Conservation (phyloP, 1,140 invertebrate species). For the Chymomyza costata region DNA sequence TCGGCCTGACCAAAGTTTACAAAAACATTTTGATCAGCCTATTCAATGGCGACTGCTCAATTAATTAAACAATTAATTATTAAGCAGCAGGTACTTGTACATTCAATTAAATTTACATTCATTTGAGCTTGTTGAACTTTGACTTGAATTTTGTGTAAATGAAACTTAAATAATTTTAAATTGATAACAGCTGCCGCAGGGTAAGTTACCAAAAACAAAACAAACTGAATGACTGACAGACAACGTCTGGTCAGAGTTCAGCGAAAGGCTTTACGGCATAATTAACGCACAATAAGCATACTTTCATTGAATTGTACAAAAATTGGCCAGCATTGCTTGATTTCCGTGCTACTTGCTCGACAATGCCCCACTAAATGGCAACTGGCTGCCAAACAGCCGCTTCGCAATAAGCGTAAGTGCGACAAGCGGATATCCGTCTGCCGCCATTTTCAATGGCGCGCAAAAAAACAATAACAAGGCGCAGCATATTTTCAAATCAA, state of each 20-base stretch:
- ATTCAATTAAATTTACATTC: no score
- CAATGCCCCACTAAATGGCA: conserved; percentile 48
- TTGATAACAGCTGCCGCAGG: neutral
- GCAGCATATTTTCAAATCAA: conserved; percentile 13
- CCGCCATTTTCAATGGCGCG: conserved; percentile 49
- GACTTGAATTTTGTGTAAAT: conserved; percentile 38
- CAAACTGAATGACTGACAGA: no score
- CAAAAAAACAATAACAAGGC: conserved; percentile 39
- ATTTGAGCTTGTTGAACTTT: conserved; percentile 2
- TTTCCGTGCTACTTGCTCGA: conserved; percentile 10
- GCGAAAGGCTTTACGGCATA: no score
- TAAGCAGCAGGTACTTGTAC: no score
- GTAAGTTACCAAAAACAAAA: no score
- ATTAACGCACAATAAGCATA: no score
- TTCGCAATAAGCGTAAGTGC: conserved; percentile 44
- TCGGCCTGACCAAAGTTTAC: no score
- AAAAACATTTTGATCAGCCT: no score
- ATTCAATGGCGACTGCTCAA: no score
- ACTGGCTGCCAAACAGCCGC: conserved; percentile 16
- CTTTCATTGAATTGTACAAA: neutral
- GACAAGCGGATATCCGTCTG: conserved; percentile 59
- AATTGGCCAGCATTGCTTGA: no score
- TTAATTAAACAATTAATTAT: no score
- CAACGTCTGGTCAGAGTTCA: no score
- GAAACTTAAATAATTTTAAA: conserved; percentile 48